Base-by-base conservation (phyloP, 1,140 invertebrate species). In the Ostrea denselamellosa region DNA sequence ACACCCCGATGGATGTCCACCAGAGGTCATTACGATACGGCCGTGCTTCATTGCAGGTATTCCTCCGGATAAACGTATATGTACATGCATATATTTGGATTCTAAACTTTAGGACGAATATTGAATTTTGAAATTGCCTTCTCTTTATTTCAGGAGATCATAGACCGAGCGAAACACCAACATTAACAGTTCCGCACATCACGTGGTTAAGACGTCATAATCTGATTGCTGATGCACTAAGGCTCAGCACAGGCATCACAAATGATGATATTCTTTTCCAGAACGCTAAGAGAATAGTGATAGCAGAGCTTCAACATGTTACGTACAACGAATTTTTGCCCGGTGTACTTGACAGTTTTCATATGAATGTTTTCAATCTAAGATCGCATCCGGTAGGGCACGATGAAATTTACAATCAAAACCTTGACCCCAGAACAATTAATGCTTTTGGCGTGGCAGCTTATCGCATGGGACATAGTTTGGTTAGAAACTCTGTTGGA, bases 191-290 rank as follows among this genome's bases (percentile, higher is more conserved):
- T 22, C 98, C 99, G 97, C 99, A 99, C 93, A 99, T 98, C 0
- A 95, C 99, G 83, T 99, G 97, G 97, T 96, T 99, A 94, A 94
- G 98, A 17, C 98, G 99, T 93, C 99, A 99, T 93, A 99, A 99
- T 93, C 95, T 98, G 85, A 95, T 99, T 54, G 98, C 98, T 14
- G 95, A 94, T 10, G 95, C 96, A 92, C 95, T 99, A 8, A 96
- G 96, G 19, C 2, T 1, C 25, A 9, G n/a, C 10, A 99, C 99
- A 95, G 97, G 97, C 25, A 52, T 86, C 8, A 99, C 98, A 98
- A 97, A 98, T 92, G 98, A 99, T 92, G 98, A 99, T 95, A 98
- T 97, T 0, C 93, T 99, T 0, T 99, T 97, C 93, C 98, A 99
- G 95, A 98, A 98, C 93, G 96, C 97, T 0, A 95, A 88, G 96